Evolutionary conservation across 2,113 vertebrate species (phyloP), one percentile per base, ranked within the genome.

Genomic region (Corydoras maculifer): DNA sequence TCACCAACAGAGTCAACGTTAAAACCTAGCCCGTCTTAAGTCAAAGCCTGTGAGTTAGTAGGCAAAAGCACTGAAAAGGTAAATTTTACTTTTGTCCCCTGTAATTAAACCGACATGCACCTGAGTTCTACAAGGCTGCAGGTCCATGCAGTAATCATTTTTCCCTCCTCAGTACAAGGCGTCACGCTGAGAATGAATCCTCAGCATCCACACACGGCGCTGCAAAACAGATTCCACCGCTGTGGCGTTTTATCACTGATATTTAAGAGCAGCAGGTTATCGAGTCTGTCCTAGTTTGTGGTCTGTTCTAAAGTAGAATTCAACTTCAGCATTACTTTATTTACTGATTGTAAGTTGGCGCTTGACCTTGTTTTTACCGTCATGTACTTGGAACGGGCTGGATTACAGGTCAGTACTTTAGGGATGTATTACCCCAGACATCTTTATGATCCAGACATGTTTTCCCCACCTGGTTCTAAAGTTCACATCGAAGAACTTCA

Each of bases 211-310:
- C 51, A 53, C 13, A 53, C 51, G 13, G 51, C 8, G 43, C 11
- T 8, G 6, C 55, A 29, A 25, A 49, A 55, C 18, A 9, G 2
- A 49, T 49, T 48, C 29, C 32, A 59, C 10, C 32, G 9, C 0
- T 68, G 66, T 12, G 35, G 35, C 35, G n/a, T 35, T 62, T 35
- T 13, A 49, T 63, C 62, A 13, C 51, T 53, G 62, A 18, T 63
- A 48, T 63, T 48, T 49, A 4, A 49, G 35, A 14, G 13, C 35
- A 43, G n/a, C 35, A n/a, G 60, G 14, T 62, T 35, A 15, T 9
- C 35, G 31, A 14, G 60, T 53, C 51, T 53, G 51, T 14, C 51
- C 51, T 53, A 53, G 10, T 53, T 53, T 53, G 51, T 10, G 9
- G 9, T 53, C 51, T 53, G 51, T 14, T 53, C 51, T 53, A 53